phyloP scores from a whole-genome alignment of 2,797 vertebrate species.

The Rhyacichthys aspro region DNA sequence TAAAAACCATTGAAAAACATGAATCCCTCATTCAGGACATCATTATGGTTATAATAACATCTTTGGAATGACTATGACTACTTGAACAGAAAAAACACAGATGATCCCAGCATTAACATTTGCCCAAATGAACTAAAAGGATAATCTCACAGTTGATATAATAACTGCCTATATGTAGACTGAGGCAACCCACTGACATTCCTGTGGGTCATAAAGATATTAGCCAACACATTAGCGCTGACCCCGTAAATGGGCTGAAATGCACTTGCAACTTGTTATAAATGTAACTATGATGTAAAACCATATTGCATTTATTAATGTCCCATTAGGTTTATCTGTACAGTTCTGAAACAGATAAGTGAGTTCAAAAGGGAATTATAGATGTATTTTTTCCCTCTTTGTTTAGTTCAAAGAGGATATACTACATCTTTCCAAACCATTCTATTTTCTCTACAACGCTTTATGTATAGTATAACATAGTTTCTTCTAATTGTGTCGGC shows the following conservation, averaged over 20 bases:
- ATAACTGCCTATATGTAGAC: background rate
- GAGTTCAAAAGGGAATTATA: background rate
- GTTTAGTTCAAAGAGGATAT: no score
- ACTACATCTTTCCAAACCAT: background rate
- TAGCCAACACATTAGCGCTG: conserved; percentile 5
- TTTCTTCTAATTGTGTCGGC: background rate
- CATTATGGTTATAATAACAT: no score
- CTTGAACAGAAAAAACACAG: no score
- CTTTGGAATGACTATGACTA: no score
- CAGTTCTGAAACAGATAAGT: no score
- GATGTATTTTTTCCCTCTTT: background rate
- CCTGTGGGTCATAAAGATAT: conserved; percentile 9
- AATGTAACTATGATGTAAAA: background rate
- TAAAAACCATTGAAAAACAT: no score
- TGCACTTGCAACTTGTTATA: conserved; percentile 3
- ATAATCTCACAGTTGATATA: background rate
- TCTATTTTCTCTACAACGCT: background rate
- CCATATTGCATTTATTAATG: background rate
- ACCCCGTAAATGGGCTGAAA: conserved; percentile 3
- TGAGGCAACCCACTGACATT: conserved; percentile 8
- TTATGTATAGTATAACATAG: background rate
- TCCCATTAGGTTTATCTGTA: background rate
- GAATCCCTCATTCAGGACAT: no score
- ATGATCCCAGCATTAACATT: background rate
- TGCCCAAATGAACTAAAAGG: background rate